Conservation (phyloP, 2,113 vertebrate species). For the Vimba vimba region DNA sequence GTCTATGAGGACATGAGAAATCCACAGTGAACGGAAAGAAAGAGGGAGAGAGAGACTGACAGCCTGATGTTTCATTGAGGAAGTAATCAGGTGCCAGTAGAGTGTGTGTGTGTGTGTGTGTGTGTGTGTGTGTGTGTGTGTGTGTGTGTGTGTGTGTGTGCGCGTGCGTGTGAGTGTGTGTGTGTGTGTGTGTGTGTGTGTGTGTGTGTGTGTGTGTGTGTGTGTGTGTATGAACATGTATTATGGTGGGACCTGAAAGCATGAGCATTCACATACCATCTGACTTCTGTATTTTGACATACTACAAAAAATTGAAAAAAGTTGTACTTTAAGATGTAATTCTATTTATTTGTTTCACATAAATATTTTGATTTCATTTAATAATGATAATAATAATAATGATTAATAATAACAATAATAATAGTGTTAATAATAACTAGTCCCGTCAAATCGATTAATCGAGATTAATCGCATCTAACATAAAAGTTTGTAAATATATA, state of each 20-base stretch:
- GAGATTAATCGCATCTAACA: too few relatives aligned
- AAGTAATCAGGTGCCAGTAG: not conserved
- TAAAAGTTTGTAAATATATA: too few relatives aligned
- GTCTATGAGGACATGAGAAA: conserved; percentile 51
- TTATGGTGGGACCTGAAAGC: not conserved
- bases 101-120: not conserved
- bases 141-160: conserved; percentile 6
- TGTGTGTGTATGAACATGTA: not conserved
- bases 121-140: not conserved
- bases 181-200: not conserved
- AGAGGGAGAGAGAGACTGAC: conserved; percentile 42
- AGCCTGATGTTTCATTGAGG: conserved; percentile 12
- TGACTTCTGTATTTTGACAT: not conserved
- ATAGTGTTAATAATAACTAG: not conserved
- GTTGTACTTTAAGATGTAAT: not conserved
- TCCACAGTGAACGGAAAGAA: conserved; percentile 29
- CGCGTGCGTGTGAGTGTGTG: not conserved
- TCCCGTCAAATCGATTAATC: too few relatives aligned
- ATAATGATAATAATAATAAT: not conserved
- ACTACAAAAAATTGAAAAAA: too few relatives aligned
- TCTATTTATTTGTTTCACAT: not conserved
- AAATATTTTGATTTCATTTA: not conserved
- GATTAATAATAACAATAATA: not conserved
- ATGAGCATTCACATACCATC: not conserved
- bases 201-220: not conserved